A percentile compares a stretch with the other conserved stretches of the same genome.
Conservation (phyloP, 2,888 invertebrate species). For the Embidobia sp. region DNA sequence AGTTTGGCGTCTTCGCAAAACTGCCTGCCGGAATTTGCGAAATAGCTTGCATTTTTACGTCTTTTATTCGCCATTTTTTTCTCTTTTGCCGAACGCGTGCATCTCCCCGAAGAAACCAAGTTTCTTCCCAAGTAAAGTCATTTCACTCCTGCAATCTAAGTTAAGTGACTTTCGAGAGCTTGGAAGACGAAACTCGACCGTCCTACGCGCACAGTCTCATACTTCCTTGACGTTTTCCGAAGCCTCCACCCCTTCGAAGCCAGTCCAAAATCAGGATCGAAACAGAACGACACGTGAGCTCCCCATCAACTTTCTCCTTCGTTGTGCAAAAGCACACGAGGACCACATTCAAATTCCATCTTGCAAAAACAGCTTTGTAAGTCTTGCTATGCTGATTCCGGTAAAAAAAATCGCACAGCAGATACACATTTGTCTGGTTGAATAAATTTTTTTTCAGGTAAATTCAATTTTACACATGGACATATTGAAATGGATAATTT, state of each 20-base stretch:
- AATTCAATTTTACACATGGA: too few relatives aligned
- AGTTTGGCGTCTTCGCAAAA: constrained; percentile 47
- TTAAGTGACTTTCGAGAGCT: constrained; percentile 81
- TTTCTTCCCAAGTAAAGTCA: constrained; percentile 80
- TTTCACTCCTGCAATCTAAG: constrained; percentile 81
- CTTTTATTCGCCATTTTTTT: constrained; percentile 59
- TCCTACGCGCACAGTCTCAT: constrained; percentile 54
- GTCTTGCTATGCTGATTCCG: too few relatives aligned
- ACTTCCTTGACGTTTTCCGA: constrained; percentile 55
- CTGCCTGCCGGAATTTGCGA: constrained; percentile 50
- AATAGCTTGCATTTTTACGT: constrained; percentile 45
- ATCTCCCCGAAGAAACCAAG: constrained; percentile 71
- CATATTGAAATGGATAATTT: too few relatives aligned
- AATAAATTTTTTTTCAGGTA: too few relatives aligned
- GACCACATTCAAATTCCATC: constrained; percentile 25
- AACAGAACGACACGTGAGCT: constrained; percentile 42
- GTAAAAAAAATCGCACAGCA: too few relatives aligned
- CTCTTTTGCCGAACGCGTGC: constrained; percentile 47
- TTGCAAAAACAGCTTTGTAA: too few relatives aligned
- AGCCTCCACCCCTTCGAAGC: constrained; percentile 42
- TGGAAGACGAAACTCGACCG: constrained; percentile 75
- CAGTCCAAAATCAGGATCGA: constrained; percentile 53
- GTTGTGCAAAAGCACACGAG: constrained; percentile 22
- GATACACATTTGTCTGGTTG: too few relatives aligned
- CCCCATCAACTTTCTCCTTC: constrained; percentile 44